Evolutionary conservation across 2,797 vertebrate genomes (phyloP).

Genomic region (Paramormyrops hopkinsi): DNA sequence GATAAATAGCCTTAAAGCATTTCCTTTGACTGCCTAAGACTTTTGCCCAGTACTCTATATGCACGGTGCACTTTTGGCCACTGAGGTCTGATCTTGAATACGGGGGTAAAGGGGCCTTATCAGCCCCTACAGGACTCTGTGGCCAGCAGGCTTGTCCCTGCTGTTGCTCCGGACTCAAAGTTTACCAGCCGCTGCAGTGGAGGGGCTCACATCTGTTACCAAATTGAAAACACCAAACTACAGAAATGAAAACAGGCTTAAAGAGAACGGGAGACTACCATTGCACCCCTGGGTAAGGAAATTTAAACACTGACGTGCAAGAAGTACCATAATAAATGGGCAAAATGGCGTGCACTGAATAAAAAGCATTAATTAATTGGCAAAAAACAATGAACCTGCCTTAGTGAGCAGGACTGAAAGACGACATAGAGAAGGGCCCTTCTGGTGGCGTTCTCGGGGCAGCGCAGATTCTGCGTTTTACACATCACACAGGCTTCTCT

Average conservation of each 20-base stretch:
- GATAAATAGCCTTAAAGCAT: not conserved
- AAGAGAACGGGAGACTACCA: not conserved
- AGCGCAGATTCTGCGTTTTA: not conserved
- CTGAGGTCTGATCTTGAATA: not conserved
- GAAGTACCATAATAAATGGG: not conserved
- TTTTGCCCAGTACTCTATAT: not conserved
- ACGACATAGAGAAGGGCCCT: not conserved
- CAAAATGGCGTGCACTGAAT: not conserved
- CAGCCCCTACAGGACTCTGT: not conserved
- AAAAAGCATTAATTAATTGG: not conserved
- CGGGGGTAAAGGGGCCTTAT: not conserved
- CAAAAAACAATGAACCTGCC: not conserved
- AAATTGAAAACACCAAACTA: not conserved
- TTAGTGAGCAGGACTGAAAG: not conserved
- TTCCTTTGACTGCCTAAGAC: not conserved
- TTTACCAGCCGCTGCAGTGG: not conserved
- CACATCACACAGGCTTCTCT: not conserved
- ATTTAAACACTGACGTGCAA: not conserved
- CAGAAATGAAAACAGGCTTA: not conserved
- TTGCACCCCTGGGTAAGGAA: not conserved
- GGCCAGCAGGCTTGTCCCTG: not conserved
- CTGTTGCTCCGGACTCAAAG: not conserved
- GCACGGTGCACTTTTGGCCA: not conserved
- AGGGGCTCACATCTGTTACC: not conserved
- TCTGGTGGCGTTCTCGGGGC: not conserved